Evolutionary conservation across 2,797 vertebrate species (phyloP), one percentile per base, ranked within the genome.

Genomic region (Sarcophilus harrisii): DNA sequence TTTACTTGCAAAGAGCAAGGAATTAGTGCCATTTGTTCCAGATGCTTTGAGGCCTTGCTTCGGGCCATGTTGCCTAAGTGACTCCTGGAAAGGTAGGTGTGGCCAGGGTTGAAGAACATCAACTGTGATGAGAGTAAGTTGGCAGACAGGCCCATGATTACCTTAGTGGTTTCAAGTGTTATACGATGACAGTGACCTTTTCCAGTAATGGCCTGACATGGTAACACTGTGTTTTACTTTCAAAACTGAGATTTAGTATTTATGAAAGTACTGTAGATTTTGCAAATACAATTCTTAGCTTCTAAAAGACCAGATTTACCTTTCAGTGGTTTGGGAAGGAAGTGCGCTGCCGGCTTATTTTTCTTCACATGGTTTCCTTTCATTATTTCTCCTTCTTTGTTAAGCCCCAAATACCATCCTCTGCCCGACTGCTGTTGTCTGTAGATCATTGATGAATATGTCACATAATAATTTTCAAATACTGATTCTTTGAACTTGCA

Each of bases 401-500:
- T 99, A 98, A 99, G 99, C 98, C 99, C 99, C 98, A 99, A 99
- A 99, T 99, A 99, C 99, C 99, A 99, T 97, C 99, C 99, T 98
- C 99, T 99, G 98, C 99, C 99, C 18, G 99, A 99, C 98, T 99
- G 99, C 98, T 99, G 99, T 98, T 99, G 99, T 98, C 99, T 99
- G 99, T 99, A 99, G 98, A 99, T 99, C 99, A 99, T 99, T 95
- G 99, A 99, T 89, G 99, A 99, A 98, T 99, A 99, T 0, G 99
- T 99, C 99, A 99, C 99, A 0, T 99, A 99, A 98, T 99, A 99
- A 99, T 99, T 99, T 99, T 99, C 99, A 98, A 99, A 99, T 98
- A 99, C 99, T 0, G 99, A 99, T 98, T 99, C 99, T 99, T 99
- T 99, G 99, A 99, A 99, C 99, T 99, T 99, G 98, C 99, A 99